A percentile compares a stretch with the other conserved stretches of the same genome.
phyloP scores from a whole-genome alignment of 2,113 vertebrate genomes.

The Siphamia tubifer region DNA sequence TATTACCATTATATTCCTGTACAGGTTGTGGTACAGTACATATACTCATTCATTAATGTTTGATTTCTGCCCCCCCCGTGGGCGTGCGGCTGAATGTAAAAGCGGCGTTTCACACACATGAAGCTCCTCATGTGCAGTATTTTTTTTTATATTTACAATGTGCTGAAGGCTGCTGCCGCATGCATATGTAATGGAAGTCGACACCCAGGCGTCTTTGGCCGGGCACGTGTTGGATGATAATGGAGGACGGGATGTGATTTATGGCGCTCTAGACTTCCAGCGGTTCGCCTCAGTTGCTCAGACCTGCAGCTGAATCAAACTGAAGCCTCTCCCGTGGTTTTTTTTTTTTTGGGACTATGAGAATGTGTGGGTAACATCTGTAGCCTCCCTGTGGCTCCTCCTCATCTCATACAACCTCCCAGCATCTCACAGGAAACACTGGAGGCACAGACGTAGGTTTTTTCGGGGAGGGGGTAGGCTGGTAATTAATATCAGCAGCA shows the following conservation, averaged over 20 bases:
- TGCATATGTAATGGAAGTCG: slow-evolving; percentile 7
- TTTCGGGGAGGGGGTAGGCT: no score
- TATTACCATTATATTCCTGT: no score
- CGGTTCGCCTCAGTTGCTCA: background rate
- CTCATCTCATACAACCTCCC: slow-evolving; percentile 10
- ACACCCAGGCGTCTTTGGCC: background rate
- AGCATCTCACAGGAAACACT: slow-evolving; percentile 16
- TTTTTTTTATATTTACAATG: background rate
- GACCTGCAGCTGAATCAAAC: slow-evolving; percentile 32
- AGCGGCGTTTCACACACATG: background rate
- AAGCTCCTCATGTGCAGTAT: background rate
- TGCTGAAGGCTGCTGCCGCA: background rate
- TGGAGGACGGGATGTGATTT: slow-evolving; percentile 31
- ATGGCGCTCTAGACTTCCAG: slow-evolving; percentile 1
- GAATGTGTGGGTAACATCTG: slow-evolving; percentile 54
- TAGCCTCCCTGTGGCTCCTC: slow-evolving; percentile 11
- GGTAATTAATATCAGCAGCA: slow-evolving; percentile 76
- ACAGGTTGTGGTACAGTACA: no score
- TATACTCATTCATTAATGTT: slow-evolving; percentile 4
- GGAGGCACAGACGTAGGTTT: slow-evolving; percentile 35
- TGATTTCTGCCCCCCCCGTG: background rate
- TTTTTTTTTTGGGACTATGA: background rate
- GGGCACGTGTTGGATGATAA: slow-evolving; percentile 18
- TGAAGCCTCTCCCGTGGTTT: slow-evolving; percentile 10
- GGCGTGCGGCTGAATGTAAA: background rate